A percentile compares a stretch with the other conserved stretches of the same genome.
phyloP scores from a whole-genome alignment of 2,113 vertebrate species.

The Crocuta crocuta region DNA sequence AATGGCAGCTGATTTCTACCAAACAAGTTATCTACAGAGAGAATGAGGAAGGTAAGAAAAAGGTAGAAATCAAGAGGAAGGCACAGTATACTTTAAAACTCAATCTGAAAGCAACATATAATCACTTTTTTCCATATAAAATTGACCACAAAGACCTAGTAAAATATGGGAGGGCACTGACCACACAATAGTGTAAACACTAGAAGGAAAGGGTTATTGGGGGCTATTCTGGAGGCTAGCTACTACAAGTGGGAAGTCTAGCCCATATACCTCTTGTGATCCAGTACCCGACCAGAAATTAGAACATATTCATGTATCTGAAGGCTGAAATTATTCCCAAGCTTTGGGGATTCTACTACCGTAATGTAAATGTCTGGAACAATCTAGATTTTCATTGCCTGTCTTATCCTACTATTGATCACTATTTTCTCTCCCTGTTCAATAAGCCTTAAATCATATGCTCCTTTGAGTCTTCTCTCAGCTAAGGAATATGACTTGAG shows the following conservation, averaged over 20 bases:
- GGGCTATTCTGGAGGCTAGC: background rate
- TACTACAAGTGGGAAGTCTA: background rate
- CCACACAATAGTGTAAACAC: background rate
- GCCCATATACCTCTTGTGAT: background rate
- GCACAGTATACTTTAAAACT: background rate
- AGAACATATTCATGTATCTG: background rate
- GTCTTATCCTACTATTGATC: background rate
- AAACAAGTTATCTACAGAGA: background rate
- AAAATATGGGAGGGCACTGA: background rate
- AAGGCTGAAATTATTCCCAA: background rate
- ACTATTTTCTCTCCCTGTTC: background rate
- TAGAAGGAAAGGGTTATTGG: background rate
- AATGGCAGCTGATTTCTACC: background rate
- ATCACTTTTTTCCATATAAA: background rate
- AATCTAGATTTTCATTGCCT: background rate
- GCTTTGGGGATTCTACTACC: background rate
- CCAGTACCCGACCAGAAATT: background rate
- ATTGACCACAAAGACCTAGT: background rate
- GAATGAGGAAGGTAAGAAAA: background rate
- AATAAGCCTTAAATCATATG: background rate
- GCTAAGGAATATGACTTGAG: background rate
- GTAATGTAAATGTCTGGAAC: background rate
- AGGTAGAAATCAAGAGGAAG: background rate
- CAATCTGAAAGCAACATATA: background rate
- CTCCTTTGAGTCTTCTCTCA: background rate